Evolutionary conservation across 2,797 vertebrate species (phyloP).

Genomic region (Neostethus bicornis): DNA sequence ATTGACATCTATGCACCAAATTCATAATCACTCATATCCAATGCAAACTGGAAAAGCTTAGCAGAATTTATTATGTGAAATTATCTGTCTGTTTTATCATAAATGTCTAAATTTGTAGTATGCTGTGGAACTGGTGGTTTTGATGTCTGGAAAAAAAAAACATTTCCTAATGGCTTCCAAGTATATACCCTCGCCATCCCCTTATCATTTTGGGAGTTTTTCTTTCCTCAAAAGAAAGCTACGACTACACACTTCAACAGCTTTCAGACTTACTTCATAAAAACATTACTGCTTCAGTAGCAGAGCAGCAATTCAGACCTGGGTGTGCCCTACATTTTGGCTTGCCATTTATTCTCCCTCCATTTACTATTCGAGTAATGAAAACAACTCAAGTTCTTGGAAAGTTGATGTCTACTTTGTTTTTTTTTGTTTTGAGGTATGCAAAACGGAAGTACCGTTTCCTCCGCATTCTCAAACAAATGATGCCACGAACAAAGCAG

Average conservation of each 20-base stretch:
- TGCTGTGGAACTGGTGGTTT: neutral
- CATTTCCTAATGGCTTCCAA: neutral
- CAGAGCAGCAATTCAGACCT: neutral
- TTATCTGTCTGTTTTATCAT: neutral
- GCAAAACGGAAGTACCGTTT: conserved; percentile 9
- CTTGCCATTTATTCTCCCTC: neutral
- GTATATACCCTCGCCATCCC: neutral
- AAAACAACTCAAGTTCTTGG: neutral
- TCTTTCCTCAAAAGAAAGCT: neutral
- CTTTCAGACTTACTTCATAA: neutral
- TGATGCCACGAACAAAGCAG: conserved; percentile 9
- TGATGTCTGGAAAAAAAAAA: neutral
- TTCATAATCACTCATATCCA: neutral
- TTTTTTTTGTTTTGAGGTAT: conserved; percentile 11
- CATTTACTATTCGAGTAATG: conserved; percentile 2
- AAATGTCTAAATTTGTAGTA: neutral
- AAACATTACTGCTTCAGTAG: neutral
- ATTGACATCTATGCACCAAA: neutral
- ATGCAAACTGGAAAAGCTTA: too few species aligned
- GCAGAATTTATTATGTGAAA: neutral
- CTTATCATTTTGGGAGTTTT: neutral
- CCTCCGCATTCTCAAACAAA: conserved; percentile 2
- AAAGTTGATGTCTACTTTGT: conserved; percentile 6
- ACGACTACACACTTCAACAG: neutral
- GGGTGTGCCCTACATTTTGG: neutral